Conservation (phyloP, 2,888 invertebrate species). For the Alentia gelatinosa region DNA sequence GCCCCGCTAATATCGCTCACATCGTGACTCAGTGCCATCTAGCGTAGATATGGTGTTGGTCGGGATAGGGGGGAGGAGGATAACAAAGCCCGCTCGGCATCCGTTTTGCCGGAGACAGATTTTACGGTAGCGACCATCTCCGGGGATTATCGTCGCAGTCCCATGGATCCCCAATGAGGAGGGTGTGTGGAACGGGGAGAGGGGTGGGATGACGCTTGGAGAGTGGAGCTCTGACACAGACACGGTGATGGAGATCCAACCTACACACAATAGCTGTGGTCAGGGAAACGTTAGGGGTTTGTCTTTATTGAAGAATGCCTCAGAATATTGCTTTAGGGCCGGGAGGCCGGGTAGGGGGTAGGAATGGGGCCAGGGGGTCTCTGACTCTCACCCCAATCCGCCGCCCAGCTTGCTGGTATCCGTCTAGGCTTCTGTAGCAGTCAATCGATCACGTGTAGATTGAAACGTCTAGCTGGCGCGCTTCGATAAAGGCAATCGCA, state of each 20-base stretch:
- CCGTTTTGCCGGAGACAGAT: background rate
- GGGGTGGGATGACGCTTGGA: too few species aligned
- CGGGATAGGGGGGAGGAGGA: too few species aligned
- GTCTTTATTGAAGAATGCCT: background rate
- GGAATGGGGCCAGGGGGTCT: too few species aligned
- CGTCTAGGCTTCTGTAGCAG: background rate
- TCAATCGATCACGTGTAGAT: background rate
- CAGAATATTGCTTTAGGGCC: background rate
- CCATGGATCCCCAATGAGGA: too few species aligned
- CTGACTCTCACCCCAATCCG: background rate
- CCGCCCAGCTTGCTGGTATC: background rate
- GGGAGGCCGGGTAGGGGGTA: background rate
- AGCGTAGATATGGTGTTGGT: too few species aligned
- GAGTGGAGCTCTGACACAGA: too few species aligned
- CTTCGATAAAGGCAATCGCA: background rate
- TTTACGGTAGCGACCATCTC: background rate
- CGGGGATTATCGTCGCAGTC: background rate
- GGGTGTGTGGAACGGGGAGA: too few species aligned
- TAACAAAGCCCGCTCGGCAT: background rate
- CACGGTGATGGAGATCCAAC: background rate
- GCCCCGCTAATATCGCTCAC: background rate
- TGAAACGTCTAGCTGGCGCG: background rate
- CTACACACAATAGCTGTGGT: background rate
- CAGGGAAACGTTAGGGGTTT: background rate
- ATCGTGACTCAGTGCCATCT: background rate